These are phyloP conservation scores for Pipa parva DNA, from an alignment of 2,113 vertebrate species.

Conservation along the genomic window DNA sequence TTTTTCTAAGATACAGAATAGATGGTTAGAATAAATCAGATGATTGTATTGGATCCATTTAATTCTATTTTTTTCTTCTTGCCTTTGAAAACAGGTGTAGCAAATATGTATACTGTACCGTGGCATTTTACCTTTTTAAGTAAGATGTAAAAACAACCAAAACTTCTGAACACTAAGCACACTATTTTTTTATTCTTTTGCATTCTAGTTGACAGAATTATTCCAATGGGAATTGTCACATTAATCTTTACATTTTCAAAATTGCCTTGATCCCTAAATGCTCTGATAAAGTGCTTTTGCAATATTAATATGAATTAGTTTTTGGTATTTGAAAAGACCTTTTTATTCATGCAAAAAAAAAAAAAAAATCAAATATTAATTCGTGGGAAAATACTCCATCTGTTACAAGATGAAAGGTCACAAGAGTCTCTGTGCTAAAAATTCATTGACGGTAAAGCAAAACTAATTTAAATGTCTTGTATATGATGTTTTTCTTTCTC, in stretches of 20 bases:
- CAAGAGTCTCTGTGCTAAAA: constrained; percentile 28
- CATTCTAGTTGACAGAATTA: not conserved
- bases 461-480: constrained; percentile 19
- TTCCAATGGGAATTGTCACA: constrained; percentile 16
- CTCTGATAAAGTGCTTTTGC: constrained; percentile 4
- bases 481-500: not conserved
- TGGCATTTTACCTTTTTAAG: too few relatives aligned
- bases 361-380: constrained; percentile 26
- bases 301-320: constrained; percentile 33
- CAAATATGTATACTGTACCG: too few relatives aligned
- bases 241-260: constrained; percentile 27
- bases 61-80: too few relatives aligned
- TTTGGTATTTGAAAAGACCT: constrained; percentile 34
- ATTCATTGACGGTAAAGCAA: constrained; percentile 16
- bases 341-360: constrained; percentile 33
- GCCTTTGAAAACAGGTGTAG: too few relatives aligned
- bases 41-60: too few relatives aligned
- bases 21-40: too few relatives aligned
- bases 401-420: constrained; percentile 28
- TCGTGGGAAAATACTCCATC: constrained; percentile 23
- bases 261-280: constrained; percentile 21
- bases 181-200: not conserved
- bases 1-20: too few relatives aligned
- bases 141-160: too few relatives aligned
- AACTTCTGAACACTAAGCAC: too few relatives aligned